A percentile compares a stretch with the other conserved stretches of the same genome.
Evolutionary conservation across 2,113 vertebrate genomes (phyloP).

Genomic region (Phrynosoma blainvillii): DNA sequence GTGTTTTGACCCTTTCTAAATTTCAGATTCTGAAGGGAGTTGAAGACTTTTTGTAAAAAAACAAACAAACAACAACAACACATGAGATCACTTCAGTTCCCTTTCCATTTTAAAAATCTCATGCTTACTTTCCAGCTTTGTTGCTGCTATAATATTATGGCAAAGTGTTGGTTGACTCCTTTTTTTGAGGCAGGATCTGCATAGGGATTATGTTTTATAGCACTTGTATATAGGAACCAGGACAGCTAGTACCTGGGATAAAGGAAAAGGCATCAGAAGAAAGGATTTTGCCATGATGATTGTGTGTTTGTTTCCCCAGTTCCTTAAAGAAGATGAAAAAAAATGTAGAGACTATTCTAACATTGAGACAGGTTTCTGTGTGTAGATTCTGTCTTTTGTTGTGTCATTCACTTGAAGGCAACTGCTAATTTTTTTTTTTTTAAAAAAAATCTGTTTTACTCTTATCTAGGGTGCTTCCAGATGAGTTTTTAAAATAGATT

Average conservation of each 20-base stretch:
- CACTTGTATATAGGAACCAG: slow-evolving; percentile 1
- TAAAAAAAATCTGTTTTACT: neutral
- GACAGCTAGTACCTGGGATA: slow-evolving; percentile 18
- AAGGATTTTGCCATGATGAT: slow-evolving; percentile 47
- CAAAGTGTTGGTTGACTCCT: slow-evolving; percentile 41
- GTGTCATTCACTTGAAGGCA: slow-evolving; percentile 39
- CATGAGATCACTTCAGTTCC: neutral
- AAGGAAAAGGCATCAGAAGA: slow-evolving; percentile 37
- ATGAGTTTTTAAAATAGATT: neutral
- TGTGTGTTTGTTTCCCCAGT: slow-evolving; percentile 59
- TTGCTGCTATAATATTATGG: slow-evolving; percentile 47
- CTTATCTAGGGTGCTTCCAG: slow-evolving; percentile 35
- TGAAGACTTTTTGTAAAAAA: neutral
- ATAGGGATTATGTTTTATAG: slow-evolving; percentile 49
- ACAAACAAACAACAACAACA: neutral
- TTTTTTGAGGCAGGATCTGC: slow-evolving; percentile 58
- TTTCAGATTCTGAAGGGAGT: slow-evolving; percentile 32
- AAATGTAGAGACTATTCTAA: slow-evolving; percentile 36
- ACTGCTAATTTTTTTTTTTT: neutral
- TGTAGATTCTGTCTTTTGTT: slow-evolving; percentile 24
- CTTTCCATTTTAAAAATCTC: slow-evolving; percentile 32
- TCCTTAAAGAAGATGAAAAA: slow-evolving; percentile 32
- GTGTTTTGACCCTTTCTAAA: slow-evolving; percentile 14
- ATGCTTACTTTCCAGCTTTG: slow-evolving; percentile 56
- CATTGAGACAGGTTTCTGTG: slow-evolving; percentile 36